Base-by-base conservation (phyloP, 2,113 vertebrate genomes). In the Protobothrops flavoviridis region DNA sequence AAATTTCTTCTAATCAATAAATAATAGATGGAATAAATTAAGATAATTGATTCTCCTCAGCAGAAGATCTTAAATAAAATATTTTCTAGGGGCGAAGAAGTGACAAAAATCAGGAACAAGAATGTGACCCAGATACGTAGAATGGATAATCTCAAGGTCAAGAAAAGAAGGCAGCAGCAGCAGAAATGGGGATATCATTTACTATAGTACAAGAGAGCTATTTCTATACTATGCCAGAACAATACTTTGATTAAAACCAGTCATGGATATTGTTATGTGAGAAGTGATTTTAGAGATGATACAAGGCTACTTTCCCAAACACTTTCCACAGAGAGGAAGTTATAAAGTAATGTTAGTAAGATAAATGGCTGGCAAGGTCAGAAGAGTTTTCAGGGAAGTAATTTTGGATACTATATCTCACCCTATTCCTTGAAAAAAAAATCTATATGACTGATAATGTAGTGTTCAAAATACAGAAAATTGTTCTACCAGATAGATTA, bases 211-310 rank as follows among this genome's bases (percentile, higher is more conserved):
- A 94, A 29, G 90, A 94, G 45, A 94, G 52, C 64, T 94, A 95
- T 96, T 94, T 94, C 91, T 88, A 93, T 90, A 50, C 0, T 48
- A 94, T 93, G 10, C 33, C 94, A 92, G 3, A 45, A 52, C 91
- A 95, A 94, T 94, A 94, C 92, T 64, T 92, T 0, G 0, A 92
- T 95, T 96, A 95, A 97, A 95, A 94, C 91, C 95, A 94, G 92
- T 92, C 23, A 53, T 93, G 93, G 39, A 57, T 95, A 94, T 87
- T 96, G 93, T 94, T 95, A 90, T 94, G 94, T 95, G 93, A 69
- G 93, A 94, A 96, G 92, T 94, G 0, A 93, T 93, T 96, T 93
- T 96, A 93, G 33, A 0, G 0, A 55, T 89, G 21, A 50, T 88
- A 93, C 95, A 94, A 94, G 53, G 13, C 59, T 92, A 33, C 86